Percentiles rank a stretch among this genome's conserved stretches.
Conservation (phyloP, 2,113 vertebrate genomes). For the Siphamia tubifer region DNA sequence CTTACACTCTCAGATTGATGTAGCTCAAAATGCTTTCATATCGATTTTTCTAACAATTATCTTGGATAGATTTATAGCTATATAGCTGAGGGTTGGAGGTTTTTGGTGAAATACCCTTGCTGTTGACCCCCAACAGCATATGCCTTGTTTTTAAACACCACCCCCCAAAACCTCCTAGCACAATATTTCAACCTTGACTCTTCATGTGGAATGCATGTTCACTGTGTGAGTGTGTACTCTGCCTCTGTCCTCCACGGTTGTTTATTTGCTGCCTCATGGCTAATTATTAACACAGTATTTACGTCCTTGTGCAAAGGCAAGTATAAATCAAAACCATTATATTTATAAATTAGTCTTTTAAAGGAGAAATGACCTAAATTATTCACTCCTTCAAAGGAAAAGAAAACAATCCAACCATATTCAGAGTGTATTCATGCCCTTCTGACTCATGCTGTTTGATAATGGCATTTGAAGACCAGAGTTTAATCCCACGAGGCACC, state of each 20-base stretch:
- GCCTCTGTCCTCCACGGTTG: constrained; percentile 9
- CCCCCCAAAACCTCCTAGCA: constrained; percentile 23
- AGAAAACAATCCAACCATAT: constrained; percentile 22
- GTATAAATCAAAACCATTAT: constrained; percentile 17
- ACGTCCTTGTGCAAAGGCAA: constrained; percentile 3
- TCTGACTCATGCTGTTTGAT: constrained; percentile 64
- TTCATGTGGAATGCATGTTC: constrained; percentile 53
- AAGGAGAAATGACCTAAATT: constrained; percentile 17
- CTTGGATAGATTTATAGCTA: no score
- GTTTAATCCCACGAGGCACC: constrained; percentile 43
- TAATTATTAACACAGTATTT: constrained; percentile 67
- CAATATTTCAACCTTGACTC: constrained; percentile 53
- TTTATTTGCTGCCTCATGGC: constrained; percentile 61
- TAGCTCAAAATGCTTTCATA: no score
- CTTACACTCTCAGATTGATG: no score
- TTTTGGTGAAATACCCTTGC: no score
- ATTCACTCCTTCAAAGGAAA: not conserved
- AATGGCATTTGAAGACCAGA: constrained; percentile 48
- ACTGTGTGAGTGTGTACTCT: constrained; percentile 19
- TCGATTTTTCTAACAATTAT: no score
- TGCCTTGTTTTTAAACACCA: constrained; percentile 24
- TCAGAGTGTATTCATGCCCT: constrained; percentile 35
- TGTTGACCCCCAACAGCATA: no score
- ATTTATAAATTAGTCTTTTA: not conserved
- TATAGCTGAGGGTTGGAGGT: no score